Evolutionary conservation across 2,888 invertebrate species (phyloP), one percentile per base, ranked within the genome.

Genomic region (Pasiphila rectangulata): DNA sequence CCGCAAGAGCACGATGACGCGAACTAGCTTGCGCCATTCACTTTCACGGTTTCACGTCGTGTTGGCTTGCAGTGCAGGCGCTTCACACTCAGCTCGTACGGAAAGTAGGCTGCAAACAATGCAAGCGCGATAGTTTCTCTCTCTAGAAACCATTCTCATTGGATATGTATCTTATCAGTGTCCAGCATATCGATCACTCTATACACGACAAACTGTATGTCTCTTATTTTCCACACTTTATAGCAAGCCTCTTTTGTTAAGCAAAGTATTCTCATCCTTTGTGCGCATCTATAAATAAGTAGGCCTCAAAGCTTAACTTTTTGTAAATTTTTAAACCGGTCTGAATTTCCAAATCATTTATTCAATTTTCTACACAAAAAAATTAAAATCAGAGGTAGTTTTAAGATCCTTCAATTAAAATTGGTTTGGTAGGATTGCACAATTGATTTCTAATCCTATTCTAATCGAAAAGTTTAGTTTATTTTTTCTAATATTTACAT

Each of bases 51-150:
- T 84, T 86, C 86, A 79, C 86, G 75, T 65, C 52, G 60, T 59
- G 59, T 57, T 68, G 64, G 67, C 62, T 65, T 61, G 71, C 67
- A 56, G 56, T 61, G 71, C 67, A 56, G 56, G 57, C 59, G 62
- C 67, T 57, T 50, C 60, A 67, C 68, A 63, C 68, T 62, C 63
- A 59, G 56, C 64, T 67, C 59, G 60, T 69, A 74, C 83, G 66
- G 78, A 86, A 88, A 87, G 83, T 87, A 75, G 83, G 81, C 81
- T 85, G 73, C 74, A 68, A 82, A 84, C 83, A 86, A 86, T 83
- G 76, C 76, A 64, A 67, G 49, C 57, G 72, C 65, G 67, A 46
- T 43, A 73, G 79, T 84, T 85, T 85, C 85, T 85, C 84, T 82
- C 77, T 76, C 78, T 79, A 75, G 79, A 82, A 82, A 81, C 71